These are phyloP conservation scores for Trichopria drosophilae DNA, from an alignment of 2,888 invertebrate genomes.

Conservation along the genomic window DNA sequence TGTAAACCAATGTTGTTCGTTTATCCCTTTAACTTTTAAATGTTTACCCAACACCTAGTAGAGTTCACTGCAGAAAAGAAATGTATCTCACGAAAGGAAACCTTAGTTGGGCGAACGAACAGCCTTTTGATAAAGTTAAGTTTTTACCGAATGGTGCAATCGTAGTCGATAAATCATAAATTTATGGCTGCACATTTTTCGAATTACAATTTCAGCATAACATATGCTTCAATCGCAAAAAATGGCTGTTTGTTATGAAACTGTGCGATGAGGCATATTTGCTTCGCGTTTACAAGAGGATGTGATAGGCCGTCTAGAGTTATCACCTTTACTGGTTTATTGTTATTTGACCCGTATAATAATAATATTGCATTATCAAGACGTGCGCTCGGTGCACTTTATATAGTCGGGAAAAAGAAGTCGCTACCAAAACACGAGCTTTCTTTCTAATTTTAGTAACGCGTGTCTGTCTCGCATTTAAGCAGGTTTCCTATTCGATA, in stretches of 20 bases:
- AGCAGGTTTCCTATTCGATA: too few species aligned
- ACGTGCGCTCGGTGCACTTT: too few species aligned
- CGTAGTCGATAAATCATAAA: slow-evolving; percentile 15
- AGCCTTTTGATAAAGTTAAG: too few species aligned
- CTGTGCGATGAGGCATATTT: slow-evolving; percentile 34
- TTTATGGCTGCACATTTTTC: slow-evolving; percentile 14
- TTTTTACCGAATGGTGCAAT: too few species aligned
- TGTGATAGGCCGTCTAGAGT: slow-evolving; percentile 45
- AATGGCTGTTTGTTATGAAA: slow-evolving; percentile 32
- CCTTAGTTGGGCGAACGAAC: too few species aligned
- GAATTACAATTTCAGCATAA: too few species aligned
- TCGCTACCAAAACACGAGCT: slow-evolving; percentile 31
- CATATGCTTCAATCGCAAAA: too few species aligned
- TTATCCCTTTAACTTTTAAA: slow-evolving; percentile 20
- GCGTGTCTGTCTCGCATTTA: slow-evolving; percentile 21
- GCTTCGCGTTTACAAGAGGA: slow-evolving; percentile 41
- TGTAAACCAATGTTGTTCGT: too few species aligned
- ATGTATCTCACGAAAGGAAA: too few species aligned
- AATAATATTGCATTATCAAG: slow-evolving; percentile 34
- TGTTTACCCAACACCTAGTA: slow-evolving; percentile 11
- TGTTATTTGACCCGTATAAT: slow-evolving; percentile 37
- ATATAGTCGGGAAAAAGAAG: slow-evolving; percentile 25
- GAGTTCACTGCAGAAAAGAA: too few species aligned
- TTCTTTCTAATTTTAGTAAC: slow-evolving; percentile 29
- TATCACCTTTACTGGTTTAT: slow-evolving; percentile 36